These are phyloP conservation scores for Antedon mediterranea DNA, from an alignment of 53 echinoderm and acorn worm genomes.

Conservation along the genomic window DNA sequence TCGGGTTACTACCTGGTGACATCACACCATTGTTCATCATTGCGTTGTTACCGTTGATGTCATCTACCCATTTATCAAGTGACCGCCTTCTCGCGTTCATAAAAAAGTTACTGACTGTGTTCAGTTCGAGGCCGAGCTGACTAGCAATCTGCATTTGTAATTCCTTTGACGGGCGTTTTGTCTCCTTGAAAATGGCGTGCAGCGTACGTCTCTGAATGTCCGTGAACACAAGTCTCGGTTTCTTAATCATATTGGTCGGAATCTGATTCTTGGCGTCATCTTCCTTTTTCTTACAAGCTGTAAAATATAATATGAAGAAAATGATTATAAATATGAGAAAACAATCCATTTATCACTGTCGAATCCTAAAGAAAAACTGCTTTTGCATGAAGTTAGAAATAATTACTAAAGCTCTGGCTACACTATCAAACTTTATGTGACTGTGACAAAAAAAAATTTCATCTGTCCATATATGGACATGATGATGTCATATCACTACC, in stretches of 20 bases:
- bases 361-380: no score
- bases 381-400: no score
- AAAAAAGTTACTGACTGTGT: constrained; percentile 99
- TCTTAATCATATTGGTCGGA: constrained; percentile 76
- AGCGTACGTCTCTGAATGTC: constrained; percentile 93
- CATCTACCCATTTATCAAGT: constrained; percentile 95
- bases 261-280: constrained; percentile 81
- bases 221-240: constrained; percentile 92
- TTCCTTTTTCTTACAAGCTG: constrained; percentile 98
- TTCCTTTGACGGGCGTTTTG: constrained; percentile 93
- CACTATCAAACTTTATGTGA: no score
- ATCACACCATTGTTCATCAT: constrained; percentile 14
- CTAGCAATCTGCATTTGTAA: constrained; percentile 98
- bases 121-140: constrained; percentile 88
- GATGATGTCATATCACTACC: no score
- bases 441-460: no score
- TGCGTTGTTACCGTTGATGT: constrained; percentile 30
- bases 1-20: background rate
- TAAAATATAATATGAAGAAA: background rate
- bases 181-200: constrained; percentile 99
- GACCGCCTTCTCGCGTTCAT: constrained; percentile 94
- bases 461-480: no score
- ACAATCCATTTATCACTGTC: constrained; percentile 1
- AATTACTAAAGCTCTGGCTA: no score
- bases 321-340: background rate